Conservation (phyloP, 2,113 vertebrate species). For the Cyanoramphus novaezelandiae region DNA sequence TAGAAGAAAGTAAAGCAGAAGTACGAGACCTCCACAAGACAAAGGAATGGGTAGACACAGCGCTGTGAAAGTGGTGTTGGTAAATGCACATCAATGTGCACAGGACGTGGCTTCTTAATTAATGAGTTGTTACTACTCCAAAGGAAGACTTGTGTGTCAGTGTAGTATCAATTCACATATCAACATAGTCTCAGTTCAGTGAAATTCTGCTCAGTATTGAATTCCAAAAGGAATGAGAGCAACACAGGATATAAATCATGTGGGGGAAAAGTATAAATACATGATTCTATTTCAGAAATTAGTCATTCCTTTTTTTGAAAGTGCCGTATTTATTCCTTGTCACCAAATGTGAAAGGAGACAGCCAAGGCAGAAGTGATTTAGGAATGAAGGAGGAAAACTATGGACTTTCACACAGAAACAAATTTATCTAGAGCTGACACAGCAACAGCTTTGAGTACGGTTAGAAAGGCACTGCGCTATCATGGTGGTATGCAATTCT, state of each 20-base stretch:
- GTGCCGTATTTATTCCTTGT: slow-evolving; percentile 24
- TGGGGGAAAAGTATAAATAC: not conserved
- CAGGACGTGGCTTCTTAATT: not conserved
- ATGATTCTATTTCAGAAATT: not conserved
- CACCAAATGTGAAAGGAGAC: not conserved
- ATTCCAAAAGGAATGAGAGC: not conserved
- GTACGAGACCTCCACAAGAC: not conserved
- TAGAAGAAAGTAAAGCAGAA: not conserved
- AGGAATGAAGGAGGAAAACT: not conserved
- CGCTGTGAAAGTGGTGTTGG: rapidly evolving
- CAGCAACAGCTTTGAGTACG: not conserved
- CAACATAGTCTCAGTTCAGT: not conserved
- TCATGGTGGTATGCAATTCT: not conserved
- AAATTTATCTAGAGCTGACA: not conserved
- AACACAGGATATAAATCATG: not conserved
- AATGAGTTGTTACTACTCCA: not conserved
- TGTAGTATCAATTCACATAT: not conserved
- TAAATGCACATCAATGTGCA: not conserved
- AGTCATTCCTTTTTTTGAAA: not conserved
- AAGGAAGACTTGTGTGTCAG: not conserved
- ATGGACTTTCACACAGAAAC: not conserved
- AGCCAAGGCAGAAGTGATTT: not conserved
- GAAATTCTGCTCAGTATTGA: not conserved
- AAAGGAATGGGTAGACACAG: not conserved
- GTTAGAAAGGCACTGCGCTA: not conserved